phyloP scores from a whole-genome alignment of 1,140 invertebrate genomes.

The Drosophila hydei region DNA sequence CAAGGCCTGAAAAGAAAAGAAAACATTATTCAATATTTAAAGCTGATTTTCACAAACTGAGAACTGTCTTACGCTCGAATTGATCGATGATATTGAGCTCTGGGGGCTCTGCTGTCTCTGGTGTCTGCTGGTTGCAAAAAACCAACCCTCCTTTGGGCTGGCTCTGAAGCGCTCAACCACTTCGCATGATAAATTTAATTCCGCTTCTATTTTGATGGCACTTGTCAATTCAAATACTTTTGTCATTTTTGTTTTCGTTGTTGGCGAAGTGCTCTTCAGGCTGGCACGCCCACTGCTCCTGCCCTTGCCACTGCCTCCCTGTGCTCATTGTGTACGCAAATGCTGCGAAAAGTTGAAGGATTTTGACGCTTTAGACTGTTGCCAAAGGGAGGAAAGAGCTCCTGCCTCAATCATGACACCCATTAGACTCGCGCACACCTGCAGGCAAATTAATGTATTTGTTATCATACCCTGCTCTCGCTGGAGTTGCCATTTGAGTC shows the following conservation, averaged over 20 bases:
- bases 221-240: slow-evolving; percentile 82
- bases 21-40: slow-evolving; percentile 77
- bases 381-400: slow-evolving; percentile 22
- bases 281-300: slow-evolving; percentile 33
- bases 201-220: slow-evolving; percentile 81
- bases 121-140: slow-evolving; percentile 22
- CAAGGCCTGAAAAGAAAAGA: slow-evolving; percentile 44
- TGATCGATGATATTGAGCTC: slow-evolving; percentile 60
- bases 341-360: slow-evolving; percentile 80
- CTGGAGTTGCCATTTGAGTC: neutral
- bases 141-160: slow-evolving; percentile 40
- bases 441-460: slow-evolving; percentile 70
- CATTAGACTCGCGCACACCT: slow-evolving; percentile 59
- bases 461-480: neutral
- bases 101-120: slow-evolving; percentile 1
- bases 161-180: slow-evolving; percentile 44
- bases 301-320: slow-evolving; percentile 13
- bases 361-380: slow-evolving; percentile 74
- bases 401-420: slow-evolving; percentile 38
- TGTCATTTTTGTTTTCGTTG: slow-evolving; percentile 56
- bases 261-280: slow-evolving; percentile 59
- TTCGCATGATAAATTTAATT: slow-evolving; percentile 81
- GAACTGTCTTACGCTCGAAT: slow-evolving; percentile 60
- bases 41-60: slow-evolving; percentile 44
- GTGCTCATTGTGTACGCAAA: slow-evolving; percentile 55